Percentiles rank a stretch among this genome's conserved stretches.
phyloP scores from a whole-genome alignment of 2,888 invertebrate species.

The Ligdia adustata region DNA sequence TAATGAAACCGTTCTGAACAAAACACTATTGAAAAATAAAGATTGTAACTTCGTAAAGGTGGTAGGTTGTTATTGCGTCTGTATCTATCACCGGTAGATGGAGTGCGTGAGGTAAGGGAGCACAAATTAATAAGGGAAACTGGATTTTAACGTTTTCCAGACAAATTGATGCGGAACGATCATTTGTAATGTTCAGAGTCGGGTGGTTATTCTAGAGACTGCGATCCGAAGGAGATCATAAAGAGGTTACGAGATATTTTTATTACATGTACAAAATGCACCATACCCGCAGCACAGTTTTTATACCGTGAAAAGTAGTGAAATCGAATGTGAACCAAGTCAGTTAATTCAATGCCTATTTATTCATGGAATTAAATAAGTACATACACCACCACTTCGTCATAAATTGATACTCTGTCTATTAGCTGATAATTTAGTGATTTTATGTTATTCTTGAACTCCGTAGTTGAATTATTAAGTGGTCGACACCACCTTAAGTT shows the following conservation, averaged over 20 bases:
- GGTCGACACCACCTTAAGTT: too few species aligned
- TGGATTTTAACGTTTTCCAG: conserved; percentile 73
- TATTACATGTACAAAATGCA: too few species aligned
- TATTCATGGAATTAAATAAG: too few species aligned
- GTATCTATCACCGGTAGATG: conserved; percentile 3
- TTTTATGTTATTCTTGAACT: too few species aligned
- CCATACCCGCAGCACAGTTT: not conserved
- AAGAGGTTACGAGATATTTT: too few species aligned
- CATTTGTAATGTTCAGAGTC: conserved; percentile 69
- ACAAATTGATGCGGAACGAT: conserved; percentile 74
- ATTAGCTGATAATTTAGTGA: too few species aligned
- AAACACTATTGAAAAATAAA: not conserved
- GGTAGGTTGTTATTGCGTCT: not conserved
- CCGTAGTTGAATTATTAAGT: too few species aligned
- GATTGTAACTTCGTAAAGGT: conserved; percentile 10
- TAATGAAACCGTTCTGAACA: not conserved
- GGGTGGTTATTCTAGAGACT: conserved; percentile 48
- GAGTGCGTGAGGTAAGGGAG: conserved; percentile 44
- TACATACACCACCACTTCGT: too few species aligned
- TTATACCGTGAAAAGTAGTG: not conserved
- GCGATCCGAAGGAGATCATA: too few species aligned
- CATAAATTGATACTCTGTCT: too few species aligned
- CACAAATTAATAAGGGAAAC: conserved; percentile 78
- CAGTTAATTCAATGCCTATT: too few species aligned
- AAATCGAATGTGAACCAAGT: too few species aligned